phyloP scores from a whole-genome alignment of 2,797 vertebrate genomes.

The Rhynchonycteris naso region DNA sequence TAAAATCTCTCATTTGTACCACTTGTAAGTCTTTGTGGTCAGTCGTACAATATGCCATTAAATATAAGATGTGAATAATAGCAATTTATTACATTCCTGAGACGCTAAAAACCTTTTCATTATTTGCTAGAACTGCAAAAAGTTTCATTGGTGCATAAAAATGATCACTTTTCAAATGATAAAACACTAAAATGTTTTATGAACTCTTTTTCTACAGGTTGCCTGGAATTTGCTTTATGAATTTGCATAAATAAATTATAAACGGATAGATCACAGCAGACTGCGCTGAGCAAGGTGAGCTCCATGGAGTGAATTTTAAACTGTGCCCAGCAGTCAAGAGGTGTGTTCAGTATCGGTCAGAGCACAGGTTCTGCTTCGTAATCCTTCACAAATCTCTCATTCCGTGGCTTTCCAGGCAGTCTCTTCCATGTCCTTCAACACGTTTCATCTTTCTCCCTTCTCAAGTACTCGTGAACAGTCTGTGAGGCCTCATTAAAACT shows the following conservation, averaged over 20 bases:
- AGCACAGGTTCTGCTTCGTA: background rate
- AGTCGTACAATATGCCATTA: background rate
- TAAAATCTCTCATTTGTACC: background rate
- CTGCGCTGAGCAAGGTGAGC: background rate
- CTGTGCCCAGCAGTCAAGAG: background rate
- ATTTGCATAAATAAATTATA: conserved; percentile 67
- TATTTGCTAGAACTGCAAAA: conserved; percentile 37
- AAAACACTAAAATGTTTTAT: conserved; percentile 57
- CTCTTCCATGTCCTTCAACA: background rate
- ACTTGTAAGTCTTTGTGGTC: conserved; percentile 11
- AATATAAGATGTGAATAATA: conserved; percentile 21
- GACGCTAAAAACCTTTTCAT: conserved; percentile 48
- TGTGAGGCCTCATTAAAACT: conserved; percentile 58
- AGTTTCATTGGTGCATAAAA: conserved; percentile 34
- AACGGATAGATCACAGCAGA: conserved; percentile 11
- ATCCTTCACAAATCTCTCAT: background rate
- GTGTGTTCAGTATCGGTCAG: background rate
- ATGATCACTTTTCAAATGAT: conserved; percentile 61
- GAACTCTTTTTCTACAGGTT: conserved; percentile 39
- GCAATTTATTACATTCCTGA: conserved; percentile 28
- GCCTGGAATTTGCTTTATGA: conserved; percentile 23
- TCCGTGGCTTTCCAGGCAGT: background rate
- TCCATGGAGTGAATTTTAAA: conserved; percentile 7
- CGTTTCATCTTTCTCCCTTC: conserved; percentile 36
- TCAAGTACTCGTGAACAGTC: background rate